Evolutionary conservation across 1,140 invertebrate genomes (phyloP).

Genomic region (Planococcus citri): DNA sequence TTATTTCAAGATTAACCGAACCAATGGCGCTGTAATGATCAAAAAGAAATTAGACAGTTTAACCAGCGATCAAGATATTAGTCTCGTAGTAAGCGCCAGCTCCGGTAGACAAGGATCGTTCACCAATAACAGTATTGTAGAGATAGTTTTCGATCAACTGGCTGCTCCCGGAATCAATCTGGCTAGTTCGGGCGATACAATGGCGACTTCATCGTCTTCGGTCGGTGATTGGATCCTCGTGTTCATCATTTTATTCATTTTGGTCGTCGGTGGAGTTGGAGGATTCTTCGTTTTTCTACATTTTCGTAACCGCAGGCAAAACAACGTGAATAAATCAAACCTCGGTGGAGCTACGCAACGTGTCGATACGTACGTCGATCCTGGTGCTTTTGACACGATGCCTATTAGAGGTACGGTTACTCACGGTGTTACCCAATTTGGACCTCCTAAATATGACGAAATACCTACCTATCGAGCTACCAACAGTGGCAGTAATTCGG

Average conservation of each 20-base stretch:
- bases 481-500: slow-evolving; percentile 57
- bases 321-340: slow-evolving; percentile 64
- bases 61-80: slow-evolving; percentile 53
- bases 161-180: slow-evolving; percentile 45
- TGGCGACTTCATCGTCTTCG: slow-evolving; percentile 45
- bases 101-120: slow-evolving; percentile 75
- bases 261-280: slow-evolving; percentile 67
- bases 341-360: slow-evolving; percentile 43
- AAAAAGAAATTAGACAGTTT: slow-evolving; percentile 56
- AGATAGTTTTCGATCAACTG: slow-evolving; percentile 63
- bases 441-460: slow-evolving; percentile 80
- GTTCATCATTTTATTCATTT: slow-evolving; percentile 63
- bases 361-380: slow-evolving; percentile 65
- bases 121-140: slow-evolving; percentile 71
- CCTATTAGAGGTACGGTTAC: slow-evolving; percentile 47
- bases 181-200: slow-evolving; percentile 38
- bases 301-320: slow-evolving; percentile 64
- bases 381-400: slow-evolving; percentile 75
- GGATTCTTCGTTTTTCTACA: slow-evolving; percentile 71
- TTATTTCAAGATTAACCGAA: slow-evolving; percentile 83
- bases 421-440: slow-evolving; percentile 54
- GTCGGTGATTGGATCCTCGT: slow-evolving; percentile 76
- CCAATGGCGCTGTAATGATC: slow-evolving; percentile 72
- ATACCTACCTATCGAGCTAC: slow-evolving; percentile 61
- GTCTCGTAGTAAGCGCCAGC: slow-evolving; percentile 68